Evolutionary conservation across 2,888 invertebrate genomes (phyloP).

Genomic region (Cenopis cana): DNA sequence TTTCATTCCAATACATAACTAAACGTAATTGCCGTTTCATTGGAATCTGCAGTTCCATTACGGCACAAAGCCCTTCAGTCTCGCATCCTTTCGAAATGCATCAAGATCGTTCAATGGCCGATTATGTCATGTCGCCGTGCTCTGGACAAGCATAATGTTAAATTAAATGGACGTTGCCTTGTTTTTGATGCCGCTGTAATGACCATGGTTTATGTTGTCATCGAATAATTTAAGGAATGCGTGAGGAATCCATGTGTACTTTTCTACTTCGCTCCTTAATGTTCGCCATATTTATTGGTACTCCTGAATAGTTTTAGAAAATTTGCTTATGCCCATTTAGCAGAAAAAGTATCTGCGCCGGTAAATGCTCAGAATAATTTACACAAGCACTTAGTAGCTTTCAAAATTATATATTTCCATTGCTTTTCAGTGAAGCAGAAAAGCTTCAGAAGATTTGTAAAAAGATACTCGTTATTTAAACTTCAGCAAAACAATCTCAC

Average conservation of each 20-base stretch:
- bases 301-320: neutral
- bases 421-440: neutral
- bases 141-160: conserved; percentile 24
- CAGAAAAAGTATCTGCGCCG: no score
- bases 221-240: conserved; percentile 9
- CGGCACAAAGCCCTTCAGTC: conserved; percentile 16
- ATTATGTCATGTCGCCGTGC: conserved; percentile 29
- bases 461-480: neutral
- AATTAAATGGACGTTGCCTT: conserved; percentile 29
- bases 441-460: neutral
- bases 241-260: neutral
- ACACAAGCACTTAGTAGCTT: no score
- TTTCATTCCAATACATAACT: neutral
- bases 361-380: no score
- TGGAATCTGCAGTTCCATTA: neutral
- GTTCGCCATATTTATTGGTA: neutral
- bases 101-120: conserved; percentile 20
- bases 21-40: conserved; percentile 17
- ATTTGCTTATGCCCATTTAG: neutral
- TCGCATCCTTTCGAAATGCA: conserved; percentile 16
- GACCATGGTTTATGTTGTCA: conserved; percentile 18
- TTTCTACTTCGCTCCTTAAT: neutral
- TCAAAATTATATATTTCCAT: neutral
- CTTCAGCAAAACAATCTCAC: conserved; percentile 15
- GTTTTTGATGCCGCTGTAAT: conserved; percentile 19